Evolutionary conservation across 1,140 invertebrate genomes (phyloP), one percentile per base, ranked within the genome.

Genomic region (Heliconius nattereri): DNA sequence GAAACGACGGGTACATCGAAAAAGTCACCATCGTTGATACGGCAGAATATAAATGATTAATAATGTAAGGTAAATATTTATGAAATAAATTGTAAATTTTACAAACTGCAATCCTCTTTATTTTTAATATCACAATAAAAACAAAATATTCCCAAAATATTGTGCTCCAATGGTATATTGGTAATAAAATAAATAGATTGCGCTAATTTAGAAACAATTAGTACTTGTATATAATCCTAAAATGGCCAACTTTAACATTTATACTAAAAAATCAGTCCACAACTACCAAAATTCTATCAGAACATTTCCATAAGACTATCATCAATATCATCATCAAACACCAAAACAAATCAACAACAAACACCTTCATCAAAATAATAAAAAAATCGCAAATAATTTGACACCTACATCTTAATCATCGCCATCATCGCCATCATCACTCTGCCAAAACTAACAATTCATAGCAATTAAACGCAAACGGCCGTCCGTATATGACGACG

Each of bases 381-480:
- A 35, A 11, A 2, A 71, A 29, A 20, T 71, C 57, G 60, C 60
- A 70, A 23, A 7, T 3, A 71, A 49, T 70, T 76, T 70, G 35
- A 8, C n/a, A 57, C 9, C 29, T 20, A 20, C 11, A 71, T 29
- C 1, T 0, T 8, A 11, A 66, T 66, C 60, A 29, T 9, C 60
- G 9, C n/a, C 26, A 66, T 66, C 60, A 29, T 9, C 60, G 9
- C n/a, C 26, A 66, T 6, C 13, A 71, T n/a, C 85, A 78, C 8
- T 79, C 70, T 32, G 81, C 35, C 32, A 90, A 84, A 1, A 93
- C 87, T 1, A 94, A 84, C 0, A 94, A 81, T 35, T 94, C 92
- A 45, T 90, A 94, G 77, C 90, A 91, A 75, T 90, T 89, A 80
- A 94, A 93, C 6, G 91, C 90, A 81, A 94, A 91, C 20, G 90